Conservation (phyloP, 2,113 vertebrate species). For the Zonotrichia leucophrys region DNA sequence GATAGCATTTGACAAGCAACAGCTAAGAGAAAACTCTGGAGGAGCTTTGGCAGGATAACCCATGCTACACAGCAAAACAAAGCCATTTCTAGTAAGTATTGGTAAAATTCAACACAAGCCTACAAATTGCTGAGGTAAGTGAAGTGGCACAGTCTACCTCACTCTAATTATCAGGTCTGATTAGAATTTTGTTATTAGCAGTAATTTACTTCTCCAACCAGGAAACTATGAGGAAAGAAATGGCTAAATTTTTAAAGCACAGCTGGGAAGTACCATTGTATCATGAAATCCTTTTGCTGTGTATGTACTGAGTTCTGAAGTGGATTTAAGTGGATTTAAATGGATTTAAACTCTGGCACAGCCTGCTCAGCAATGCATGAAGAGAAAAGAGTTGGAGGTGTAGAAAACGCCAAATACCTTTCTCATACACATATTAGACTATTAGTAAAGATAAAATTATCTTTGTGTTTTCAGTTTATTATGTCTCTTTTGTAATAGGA, state of each 20-base stretch:
- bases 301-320: constrained; percentile 72
- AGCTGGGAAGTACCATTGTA: constrained; percentile 3
- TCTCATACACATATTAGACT: constrained; percentile 78
- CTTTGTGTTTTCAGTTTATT: constrained; percentile 74
- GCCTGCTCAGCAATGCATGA: constrained; percentile 81
- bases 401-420: constrained; percentile 78
- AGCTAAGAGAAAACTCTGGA: neutral
- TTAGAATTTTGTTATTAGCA: constrained; percentile 50
- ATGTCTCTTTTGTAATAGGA: constrained; percentile 71
- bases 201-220: constrained; percentile 47
- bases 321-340: constrained; percentile 58
- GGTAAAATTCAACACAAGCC: neutral
- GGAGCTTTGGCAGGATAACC: neutral
- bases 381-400: constrained; percentile 74
- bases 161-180: neutral
- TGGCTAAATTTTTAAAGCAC: neutral
- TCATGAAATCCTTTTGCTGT: constrained; percentile 61
- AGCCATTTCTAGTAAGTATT: neutral
- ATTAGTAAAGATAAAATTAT: constrained; percentile 81
- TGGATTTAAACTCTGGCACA: constrained; percentile 69
- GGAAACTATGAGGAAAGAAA: neutral
- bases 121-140: neutral
- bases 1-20: neutral
- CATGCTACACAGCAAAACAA: neutral
- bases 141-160: neutral